Base-by-base conservation (phyloP, 2,888 invertebrate species). In the Epiblema foenella region DNA sequence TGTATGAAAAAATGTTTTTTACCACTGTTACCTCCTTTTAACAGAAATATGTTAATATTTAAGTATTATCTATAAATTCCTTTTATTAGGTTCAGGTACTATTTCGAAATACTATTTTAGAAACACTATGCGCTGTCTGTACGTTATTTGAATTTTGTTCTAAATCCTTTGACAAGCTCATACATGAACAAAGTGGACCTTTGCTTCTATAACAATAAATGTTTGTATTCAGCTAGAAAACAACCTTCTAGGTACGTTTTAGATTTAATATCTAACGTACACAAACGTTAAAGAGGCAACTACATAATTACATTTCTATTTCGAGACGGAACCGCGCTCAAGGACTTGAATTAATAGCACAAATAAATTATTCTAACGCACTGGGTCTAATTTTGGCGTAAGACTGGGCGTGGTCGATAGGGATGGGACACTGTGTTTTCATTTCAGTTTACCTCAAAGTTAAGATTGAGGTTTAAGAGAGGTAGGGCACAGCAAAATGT, bases 301-400 rank as follows among this genome's bases (percentile, higher is more conserved):
- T 20, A 52, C 63, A 15, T 64, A 52, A 64, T 54, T 64, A 64
- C 52, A 8, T 64, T 54, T 54, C 37, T 64, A 64, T 54, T 64
- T 64, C n/a, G 7, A 52, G 64, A 54, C 39, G 20, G 29, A 20
- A 20, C n/a, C 24, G 3, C 20, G 37, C 58, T 39, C n/a, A 37
- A 63, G 51, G 63, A 63, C 37, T 20, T 37, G 64, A 24, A 64
- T 54, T 64, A 54, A 64, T 24, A 10, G 52, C 52, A 24, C 54
- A 64, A 64, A 64, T 54, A 64, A 64, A 64, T 64, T 64, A 64
- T 64, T 52, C 52, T 24, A 39, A 64, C 64, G 64, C 54, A 64
- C 52, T 18, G 39, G 52, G 63, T 63, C 64, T 24, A 64, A 64
- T 64, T 64, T 64, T 24, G 64, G 64, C 54, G 64, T 52, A 63